Evolutionary conservation across 64 coral and sea anemone genomes (phyloP).

Genomic region (Dendronephthya gigantea): DNA sequence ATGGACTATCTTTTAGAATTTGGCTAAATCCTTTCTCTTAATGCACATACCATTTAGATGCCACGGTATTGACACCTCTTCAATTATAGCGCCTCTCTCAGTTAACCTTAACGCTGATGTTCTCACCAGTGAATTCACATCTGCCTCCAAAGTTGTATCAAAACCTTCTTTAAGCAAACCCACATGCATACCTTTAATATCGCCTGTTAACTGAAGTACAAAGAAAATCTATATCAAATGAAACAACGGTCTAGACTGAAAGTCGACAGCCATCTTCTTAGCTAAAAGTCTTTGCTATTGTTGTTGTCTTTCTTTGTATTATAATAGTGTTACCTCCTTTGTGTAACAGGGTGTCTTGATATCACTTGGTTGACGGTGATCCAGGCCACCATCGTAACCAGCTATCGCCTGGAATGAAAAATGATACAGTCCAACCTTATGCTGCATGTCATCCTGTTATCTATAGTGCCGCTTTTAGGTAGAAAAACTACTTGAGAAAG

Average conservation of each 20-base stretch:
- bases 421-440: not conserved
- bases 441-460: not conserved
- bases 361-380: slow-evolving; percentile 28
- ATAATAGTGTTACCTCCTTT: slow-evolving; percentile 14
- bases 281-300: too few species aligned
- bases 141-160: not conserved
- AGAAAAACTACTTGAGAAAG: too few species aligned
- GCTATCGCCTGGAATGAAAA: slow-evolving; percentile 1
- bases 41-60: slow-evolving; percentile 23
- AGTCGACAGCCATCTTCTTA: too few species aligned
- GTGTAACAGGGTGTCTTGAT: slow-evolving; percentile 12
- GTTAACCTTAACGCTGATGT: not conserved
- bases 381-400: slow-evolving; percentile 22
- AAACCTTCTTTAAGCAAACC: not conserved
- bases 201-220: not conserved
- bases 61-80: slow-evolving; percentile 51
- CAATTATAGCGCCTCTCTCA: slow-evolving; percentile 42
- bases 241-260: too few species aligned
- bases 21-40: too few species aligned
- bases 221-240: not conserved
- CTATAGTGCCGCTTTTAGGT: too few species aligned
- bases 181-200: not conserved
- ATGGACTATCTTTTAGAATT: too few species aligned
- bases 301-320: too few species aligned
- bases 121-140: not conserved